Evolutionary conservation across 2,113 vertebrate genomes (phyloP).

Genomic region (Porphyrio hochstetteri): DNA sequence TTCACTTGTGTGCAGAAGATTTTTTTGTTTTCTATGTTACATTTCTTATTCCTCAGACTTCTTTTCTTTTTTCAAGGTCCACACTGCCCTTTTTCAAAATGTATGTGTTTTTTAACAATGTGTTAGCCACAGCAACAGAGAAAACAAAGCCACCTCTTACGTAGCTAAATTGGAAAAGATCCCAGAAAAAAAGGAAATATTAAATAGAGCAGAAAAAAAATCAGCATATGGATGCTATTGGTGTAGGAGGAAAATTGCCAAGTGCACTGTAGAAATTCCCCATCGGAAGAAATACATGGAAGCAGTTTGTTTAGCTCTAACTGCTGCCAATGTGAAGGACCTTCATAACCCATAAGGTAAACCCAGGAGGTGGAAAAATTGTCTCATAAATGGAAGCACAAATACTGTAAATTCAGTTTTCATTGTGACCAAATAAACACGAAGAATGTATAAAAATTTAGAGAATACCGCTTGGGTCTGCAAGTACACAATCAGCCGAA

Average conservation of each 20-base stretch:
- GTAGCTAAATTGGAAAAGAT: constrained; percentile 63
- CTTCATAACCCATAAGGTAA: constrained; percentile 52
- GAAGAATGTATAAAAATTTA: background rate
- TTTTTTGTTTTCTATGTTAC: background rate
- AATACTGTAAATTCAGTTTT: background rate
- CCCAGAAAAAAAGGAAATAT: constrained; percentile 66
- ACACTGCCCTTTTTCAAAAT: constrained; percentile 24
- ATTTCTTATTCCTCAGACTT: constrained; percentile 7
- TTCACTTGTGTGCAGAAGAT: constrained; percentile 10
- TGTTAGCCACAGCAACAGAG: constrained; percentile 28
- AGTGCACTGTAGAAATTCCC: constrained; percentile 61
- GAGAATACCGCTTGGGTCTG: background rate
- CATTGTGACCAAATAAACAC: background rate
- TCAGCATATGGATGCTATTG: constrained; percentile 71
- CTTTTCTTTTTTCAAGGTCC: constrained; percentile 31
- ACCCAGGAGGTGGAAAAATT: constrained; percentile 6
- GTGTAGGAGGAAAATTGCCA: constrained; percentile 66
- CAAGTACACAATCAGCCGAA: background rate
- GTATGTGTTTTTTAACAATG: constrained; percentile 19
- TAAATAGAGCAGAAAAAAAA: constrained; percentile 66
- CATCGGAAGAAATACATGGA: constrained; percentile 33
- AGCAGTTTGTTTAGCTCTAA: constrained; percentile 53
- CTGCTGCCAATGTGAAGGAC: constrained; percentile 54
- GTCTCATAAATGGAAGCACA: background rate
- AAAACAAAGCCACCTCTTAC: constrained; percentile 50